Conservation (phyloP, 2,797 vertebrate species). For the Ctenosaura bakeri region DNA sequence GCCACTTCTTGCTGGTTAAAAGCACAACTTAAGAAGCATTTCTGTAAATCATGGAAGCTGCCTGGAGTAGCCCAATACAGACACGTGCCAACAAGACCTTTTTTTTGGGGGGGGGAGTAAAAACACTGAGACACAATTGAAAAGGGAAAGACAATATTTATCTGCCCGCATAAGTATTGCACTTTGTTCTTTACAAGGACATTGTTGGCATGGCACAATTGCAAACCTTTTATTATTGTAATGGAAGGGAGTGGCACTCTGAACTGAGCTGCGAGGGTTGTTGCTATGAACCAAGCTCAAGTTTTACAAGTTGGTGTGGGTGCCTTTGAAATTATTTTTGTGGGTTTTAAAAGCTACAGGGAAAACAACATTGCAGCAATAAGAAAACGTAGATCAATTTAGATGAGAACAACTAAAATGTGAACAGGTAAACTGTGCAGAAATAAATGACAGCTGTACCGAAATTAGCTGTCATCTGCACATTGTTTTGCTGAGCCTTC, state of each 20-base stretch:
- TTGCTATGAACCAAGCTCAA: constrained; percentile 35
- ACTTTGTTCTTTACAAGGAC: neutral
- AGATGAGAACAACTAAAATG: neutral
- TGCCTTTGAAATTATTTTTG: constrained; percentile 28
- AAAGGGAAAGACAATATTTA: constrained; percentile 49
- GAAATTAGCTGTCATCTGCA: neutral
- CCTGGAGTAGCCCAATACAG: neutral
- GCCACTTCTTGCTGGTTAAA: neutral
- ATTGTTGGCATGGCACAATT: constrained; percentile 11
- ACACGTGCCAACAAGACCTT: neutral
- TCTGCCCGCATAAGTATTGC: neutral
- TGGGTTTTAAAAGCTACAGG: neutral
- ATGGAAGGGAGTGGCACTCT: constrained; percentile 50
- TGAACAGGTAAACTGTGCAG: neutral
- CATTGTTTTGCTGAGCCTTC: neutral
- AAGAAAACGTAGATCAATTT: neutral
- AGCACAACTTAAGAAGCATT: neutral
- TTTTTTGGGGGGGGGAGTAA: too few relatives aligned
- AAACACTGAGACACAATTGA: constrained; percentile 34
- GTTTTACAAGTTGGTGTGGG: constrained; percentile 45
- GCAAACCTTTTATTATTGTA: constrained; percentile 37
- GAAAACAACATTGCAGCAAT: neutral
- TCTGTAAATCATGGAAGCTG: neutral
- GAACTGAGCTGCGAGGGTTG: constrained; percentile 23
- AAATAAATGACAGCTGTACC: neutral